Percentiles rank a stretch among this genome's conserved stretches.
phyloP scores from a whole-genome alignment of 2,113 vertebrate genomes.

The Oncorhynchus keta region DNA sequence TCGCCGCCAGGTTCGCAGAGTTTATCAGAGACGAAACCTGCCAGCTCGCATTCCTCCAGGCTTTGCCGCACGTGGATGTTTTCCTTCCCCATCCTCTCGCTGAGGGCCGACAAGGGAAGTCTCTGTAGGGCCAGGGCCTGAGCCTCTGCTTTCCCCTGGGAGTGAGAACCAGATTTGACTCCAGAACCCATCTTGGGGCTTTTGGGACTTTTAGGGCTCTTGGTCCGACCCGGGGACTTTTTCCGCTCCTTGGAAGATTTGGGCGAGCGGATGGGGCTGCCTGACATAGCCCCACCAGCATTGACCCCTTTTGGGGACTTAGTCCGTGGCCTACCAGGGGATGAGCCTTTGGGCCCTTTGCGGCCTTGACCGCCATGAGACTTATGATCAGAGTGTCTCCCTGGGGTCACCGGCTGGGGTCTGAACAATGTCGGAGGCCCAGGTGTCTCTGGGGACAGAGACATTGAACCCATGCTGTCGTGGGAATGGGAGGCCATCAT shows the following conservation, averaged over 20 bases:
- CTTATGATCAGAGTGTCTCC: slow-evolving; percentile 82
- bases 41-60: slow-evolving; percentile 73
- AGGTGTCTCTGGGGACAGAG: slow-evolving; percentile 84
- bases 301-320: slow-evolving; percentile 87
- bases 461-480: slow-evolving; percentile 78
- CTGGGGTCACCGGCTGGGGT: slow-evolving; percentile 74
- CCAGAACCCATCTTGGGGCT: slow-evolving; percentile 80
- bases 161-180: slow-evolving; percentile 62
- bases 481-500: slow-evolving; percentile 81
- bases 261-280: slow-evolving; percentile 90
- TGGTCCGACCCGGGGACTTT: slow-evolving; percentile 87
- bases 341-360: slow-evolving; percentile 83
- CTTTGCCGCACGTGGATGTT: slow-evolving; percentile 75
- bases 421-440: slow-evolving; percentile 75
- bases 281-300: slow-evolving; percentile 69
- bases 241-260: slow-evolving; percentile 89
- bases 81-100: slow-evolving; percentile 86
- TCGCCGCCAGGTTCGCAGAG: slow-evolving; percentile 49
- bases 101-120: slow-evolving; percentile 72
- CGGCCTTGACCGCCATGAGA: slow-evolving; percentile 78
- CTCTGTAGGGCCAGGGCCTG: slow-evolving; percentile 63
- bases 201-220: slow-evolving; percentile 95
- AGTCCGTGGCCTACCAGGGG: slow-evolving; percentile 80
- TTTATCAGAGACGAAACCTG: slow-evolving; percentile 77
- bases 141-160: no score